These are phyloP conservation scores for Dendrocincla tyrannina DNA, from an alignment of 2,797 vertebrate species.

Conservation along the genomic window DNA sequence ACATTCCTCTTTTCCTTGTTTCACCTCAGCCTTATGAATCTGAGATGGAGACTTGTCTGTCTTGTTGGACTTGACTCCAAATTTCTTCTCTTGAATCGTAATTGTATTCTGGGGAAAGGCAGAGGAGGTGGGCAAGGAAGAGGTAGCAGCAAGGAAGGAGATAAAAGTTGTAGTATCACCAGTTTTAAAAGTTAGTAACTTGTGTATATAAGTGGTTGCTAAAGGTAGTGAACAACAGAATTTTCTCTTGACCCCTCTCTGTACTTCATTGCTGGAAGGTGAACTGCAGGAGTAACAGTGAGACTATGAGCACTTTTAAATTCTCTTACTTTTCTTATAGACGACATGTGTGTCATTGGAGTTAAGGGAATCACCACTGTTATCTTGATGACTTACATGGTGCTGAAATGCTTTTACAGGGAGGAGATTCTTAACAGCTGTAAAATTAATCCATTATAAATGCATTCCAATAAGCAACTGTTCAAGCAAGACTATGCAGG, in stretches of 20 bases:
- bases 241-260: not conserved
- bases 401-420: not conserved
- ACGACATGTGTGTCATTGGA: not conserved
- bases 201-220: not conserved
- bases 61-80: not conserved
- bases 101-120: not conserved
- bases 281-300: not conserved
- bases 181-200: not conserved
- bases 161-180: not conserved
- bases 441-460: not conserved
- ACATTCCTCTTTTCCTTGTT: not conserved
- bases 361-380: not conserved
- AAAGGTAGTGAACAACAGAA: not conserved
- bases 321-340: not conserved
- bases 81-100: not conserved
- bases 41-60: not conserved
- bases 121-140: not conserved
- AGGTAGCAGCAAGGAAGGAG: not conserved
- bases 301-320: not conserved
- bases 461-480: not conserved
- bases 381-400: not conserved
- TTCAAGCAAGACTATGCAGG: not conserved
- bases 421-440: not conserved
- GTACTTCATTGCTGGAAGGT: not conserved
- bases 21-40: not conserved